A percentile compares a stretch with the other conserved stretches of the same genome.
Conservation (phyloP, 2,797 vertebrate genomes). For the Crocidura indochinensis region DNA sequence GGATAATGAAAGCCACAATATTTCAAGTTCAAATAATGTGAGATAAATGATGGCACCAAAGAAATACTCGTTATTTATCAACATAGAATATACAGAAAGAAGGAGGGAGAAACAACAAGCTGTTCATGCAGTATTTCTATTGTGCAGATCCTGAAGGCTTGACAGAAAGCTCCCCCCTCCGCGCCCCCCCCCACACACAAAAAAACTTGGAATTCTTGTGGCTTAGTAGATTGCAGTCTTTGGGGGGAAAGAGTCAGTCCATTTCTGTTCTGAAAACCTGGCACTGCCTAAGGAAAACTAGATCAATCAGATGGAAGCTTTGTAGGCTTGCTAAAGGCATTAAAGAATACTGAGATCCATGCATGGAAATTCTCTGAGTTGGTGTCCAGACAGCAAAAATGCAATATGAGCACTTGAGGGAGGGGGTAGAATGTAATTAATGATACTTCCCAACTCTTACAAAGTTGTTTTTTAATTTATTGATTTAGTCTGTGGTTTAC, state of each 20-base stretch:
- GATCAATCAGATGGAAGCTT: background rate
- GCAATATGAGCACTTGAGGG: background rate
- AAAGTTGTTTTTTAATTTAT: too few species aligned
- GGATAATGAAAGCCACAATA: constrained; percentile 44
- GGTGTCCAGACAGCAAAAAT: background rate
- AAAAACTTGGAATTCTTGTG: background rate
- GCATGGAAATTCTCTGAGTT: background rate
- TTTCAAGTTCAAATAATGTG: constrained; percentile 61
- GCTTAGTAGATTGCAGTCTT: constrained; percentile 10
- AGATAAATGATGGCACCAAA: background rate
- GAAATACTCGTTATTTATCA: constrained; percentile 53
- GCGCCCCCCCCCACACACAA: background rate
- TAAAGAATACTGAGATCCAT: constrained; percentile 6
- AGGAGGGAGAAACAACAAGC: constrained; percentile 1
- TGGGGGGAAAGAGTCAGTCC: background rate
- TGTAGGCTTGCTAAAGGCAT: background rate
- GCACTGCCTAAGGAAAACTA: background rate
- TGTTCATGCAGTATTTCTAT: background rate
- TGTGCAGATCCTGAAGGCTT: background rate
- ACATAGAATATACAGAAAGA: constrained; percentile 27
- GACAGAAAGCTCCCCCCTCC: background rate
- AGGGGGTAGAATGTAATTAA: too few species aligned
- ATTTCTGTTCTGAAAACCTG: constrained; percentile 46
- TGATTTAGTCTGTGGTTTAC: too few species aligned
- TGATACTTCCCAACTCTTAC: background rate